phyloP scores from a whole-genome alignment of 2,888 invertebrate species.

The Tridacna gigas region DNA sequence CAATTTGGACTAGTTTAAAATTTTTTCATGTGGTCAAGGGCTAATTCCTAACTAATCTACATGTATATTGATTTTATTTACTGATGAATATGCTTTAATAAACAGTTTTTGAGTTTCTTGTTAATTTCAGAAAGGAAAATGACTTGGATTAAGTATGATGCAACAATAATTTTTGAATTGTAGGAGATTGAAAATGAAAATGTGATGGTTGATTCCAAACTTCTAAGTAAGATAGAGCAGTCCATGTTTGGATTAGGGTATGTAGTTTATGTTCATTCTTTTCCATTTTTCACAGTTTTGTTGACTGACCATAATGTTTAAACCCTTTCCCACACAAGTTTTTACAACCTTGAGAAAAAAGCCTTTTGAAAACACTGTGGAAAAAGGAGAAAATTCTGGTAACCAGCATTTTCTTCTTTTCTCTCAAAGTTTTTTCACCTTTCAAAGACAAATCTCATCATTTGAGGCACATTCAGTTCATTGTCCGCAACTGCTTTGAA shows the following conservation, averaged over 20 bases:
- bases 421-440: neutral
- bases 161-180: no score
- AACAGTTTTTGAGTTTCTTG: no score
- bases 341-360: neutral
- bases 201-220: neutral
- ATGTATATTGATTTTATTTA: no score
- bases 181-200: neutral
- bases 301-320: neutral
- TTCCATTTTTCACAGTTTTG: neutral
- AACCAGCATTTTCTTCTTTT: conserved; percentile 9
- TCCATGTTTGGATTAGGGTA: conserved; percentile 4
- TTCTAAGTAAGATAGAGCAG: neutral
- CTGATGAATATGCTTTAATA: no score
- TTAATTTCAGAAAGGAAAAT: no score
- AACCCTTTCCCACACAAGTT: neutral
- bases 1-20: no score
- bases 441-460: no score
- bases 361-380: neutral
- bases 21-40: no score
- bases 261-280: neutral
- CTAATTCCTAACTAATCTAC: no score
- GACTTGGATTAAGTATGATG: no score
- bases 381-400: neutral
- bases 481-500: no score
- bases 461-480: no score